phyloP scores from a whole-genome alignment of 2,888 invertebrate species.

The Ischnus inquisitorius region DNA sequence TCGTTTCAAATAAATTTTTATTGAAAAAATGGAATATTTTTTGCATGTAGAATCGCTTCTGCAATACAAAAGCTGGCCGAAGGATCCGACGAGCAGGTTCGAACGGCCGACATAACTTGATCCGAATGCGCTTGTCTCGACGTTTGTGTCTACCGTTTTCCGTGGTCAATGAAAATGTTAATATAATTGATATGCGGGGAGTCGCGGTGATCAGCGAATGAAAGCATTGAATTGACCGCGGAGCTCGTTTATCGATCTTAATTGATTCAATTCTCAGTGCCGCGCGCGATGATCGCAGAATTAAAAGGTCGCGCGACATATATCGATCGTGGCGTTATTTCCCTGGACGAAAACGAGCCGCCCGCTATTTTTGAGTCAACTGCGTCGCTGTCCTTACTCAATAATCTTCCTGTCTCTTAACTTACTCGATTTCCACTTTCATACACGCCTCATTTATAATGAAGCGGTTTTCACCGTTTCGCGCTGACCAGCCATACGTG shows the following conservation, averaged over 20 bases:
- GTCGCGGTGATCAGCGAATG: constrained; percentile 2
- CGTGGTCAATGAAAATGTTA: constrained; percentile 19
- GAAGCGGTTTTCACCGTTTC: constrained; percentile 76
- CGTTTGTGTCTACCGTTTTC: background rate
- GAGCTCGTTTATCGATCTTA: background rate
- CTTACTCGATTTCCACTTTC: constrained; percentile 76
- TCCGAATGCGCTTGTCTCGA: background rate
- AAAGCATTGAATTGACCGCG: constrained; percentile 22
- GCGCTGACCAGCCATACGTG: constrained; percentile 74
- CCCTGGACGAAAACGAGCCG: constrained; percentile 15
- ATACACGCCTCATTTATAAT: constrained; percentile 76
- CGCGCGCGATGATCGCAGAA: background rate
- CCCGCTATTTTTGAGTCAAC: background rate
- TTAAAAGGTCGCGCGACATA: background rate
- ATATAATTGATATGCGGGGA: constrained; percentile 15
- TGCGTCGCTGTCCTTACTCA: constrained; percentile 53
- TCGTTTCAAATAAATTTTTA: no score
- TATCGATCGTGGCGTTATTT: constrained; percentile 16
- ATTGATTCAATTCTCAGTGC: constrained; percentile 1
- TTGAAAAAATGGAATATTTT: no score
- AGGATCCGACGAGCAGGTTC: background rate
- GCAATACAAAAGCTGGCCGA: constrained; percentile 14
- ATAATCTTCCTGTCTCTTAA: constrained; percentile 61
- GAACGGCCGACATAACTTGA: constrained; percentile 20
- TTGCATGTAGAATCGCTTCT: background rate